Percentiles rank a stretch among this genome's conserved stretches.
Conservation (phyloP, 2,113 vertebrate species). For the Desmodus rotundus region DNA sequence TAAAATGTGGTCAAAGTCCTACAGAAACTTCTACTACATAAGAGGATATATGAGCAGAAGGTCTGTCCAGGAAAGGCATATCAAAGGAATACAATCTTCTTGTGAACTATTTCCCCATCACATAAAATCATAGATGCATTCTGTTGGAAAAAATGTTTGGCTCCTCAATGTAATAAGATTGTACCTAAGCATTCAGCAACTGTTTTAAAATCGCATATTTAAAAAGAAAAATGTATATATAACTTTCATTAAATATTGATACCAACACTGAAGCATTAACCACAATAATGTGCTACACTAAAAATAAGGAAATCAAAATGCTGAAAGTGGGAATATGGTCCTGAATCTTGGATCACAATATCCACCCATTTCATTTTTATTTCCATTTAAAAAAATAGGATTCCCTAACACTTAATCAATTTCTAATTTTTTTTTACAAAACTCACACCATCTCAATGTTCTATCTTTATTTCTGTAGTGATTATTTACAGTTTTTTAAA, state of each 20-base stretch:
- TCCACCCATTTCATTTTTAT: not conserved
- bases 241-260: slow-evolving; percentile 31
- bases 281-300: not conserved
- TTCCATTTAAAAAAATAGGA: slow-evolving; percentile 3
- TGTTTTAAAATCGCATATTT: slow-evolving; percentile 32
- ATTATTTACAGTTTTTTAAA: not conserved
- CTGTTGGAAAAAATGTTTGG: not conserved
- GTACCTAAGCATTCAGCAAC: not conserved
- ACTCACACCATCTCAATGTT: not conserved
- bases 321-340: not conserved
- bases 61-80: not conserved
- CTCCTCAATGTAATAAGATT: not conserved
- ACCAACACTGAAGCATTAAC: not conserved
- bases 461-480: not conserved
- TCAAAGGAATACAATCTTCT: not conserved
- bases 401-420: not conserved
- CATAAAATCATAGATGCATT: not conserved
- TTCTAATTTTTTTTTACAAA: slow-evolving; percentile 37
- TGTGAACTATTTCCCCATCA: not conserved
- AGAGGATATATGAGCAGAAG: not conserved
- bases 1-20: not conserved
- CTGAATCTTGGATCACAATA: not conserved
- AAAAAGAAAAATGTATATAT: not conserved
- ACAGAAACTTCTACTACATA: not conserved
- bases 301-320: slow-evolving; percentile 46